A percentile compares a stretch with the other conserved stretches of the same genome.
Evolutionary conservation across 2,888 invertebrate species (phyloP).

Genomic region (Schizotus pectinicornis): DNA sequence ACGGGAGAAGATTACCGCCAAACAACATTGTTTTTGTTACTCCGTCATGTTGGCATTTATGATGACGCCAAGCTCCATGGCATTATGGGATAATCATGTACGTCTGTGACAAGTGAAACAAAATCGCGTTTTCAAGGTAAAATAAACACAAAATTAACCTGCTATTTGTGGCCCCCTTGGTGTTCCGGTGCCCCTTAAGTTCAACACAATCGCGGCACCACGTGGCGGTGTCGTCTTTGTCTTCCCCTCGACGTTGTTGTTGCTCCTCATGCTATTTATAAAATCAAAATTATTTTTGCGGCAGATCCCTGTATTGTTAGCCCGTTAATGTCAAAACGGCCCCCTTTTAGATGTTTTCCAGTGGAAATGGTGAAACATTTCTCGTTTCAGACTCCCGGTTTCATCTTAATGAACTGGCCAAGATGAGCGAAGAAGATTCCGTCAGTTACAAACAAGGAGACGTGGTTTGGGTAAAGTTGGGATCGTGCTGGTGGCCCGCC

Average conservation of each 20-base stretch:
- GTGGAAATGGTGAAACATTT: background rate
- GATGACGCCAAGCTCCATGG: slow-evolving; percentile 56
- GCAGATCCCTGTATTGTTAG: slow-evolving; percentile 22
- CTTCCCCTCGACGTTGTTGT: background rate
- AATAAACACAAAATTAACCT: slow-evolving; percentile 39
- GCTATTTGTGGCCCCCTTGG: slow-evolving; percentile 10
- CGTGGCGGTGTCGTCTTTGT: background rate
- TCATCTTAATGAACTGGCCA: slow-evolving; percentile 32
- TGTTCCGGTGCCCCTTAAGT: background rate
- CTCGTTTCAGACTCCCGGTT: background rate
- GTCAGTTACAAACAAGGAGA: slow-evolving; percentile 74
- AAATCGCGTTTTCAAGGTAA: slow-evolving; percentile 48
- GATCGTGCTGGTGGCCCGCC: slow-evolving; percentile 86
- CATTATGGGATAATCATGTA: slow-evolving; percentile 57
- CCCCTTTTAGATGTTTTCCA: background rate
- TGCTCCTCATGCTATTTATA: slow-evolving; percentile 23
- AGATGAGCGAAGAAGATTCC: slow-evolving; percentile 75
- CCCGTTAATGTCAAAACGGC: slow-evolving; percentile 1
- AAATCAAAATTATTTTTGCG: slow-evolving; percentile 13
- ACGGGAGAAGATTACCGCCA: too few relatives aligned
- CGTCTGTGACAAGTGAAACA: slow-evolving; percentile 57
- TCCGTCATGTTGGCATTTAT: slow-evolving; percentile 47
- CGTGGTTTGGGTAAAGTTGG: slow-evolving; percentile 85
- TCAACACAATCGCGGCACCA: background rate
- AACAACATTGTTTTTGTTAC: background rate